A percentile compares a stretch with the other conserved stretches of the same genome.
Evolutionary conservation across 2,113 vertebrate species (phyloP).

Genomic region (Shinisaurus crocodilurus): DNA sequence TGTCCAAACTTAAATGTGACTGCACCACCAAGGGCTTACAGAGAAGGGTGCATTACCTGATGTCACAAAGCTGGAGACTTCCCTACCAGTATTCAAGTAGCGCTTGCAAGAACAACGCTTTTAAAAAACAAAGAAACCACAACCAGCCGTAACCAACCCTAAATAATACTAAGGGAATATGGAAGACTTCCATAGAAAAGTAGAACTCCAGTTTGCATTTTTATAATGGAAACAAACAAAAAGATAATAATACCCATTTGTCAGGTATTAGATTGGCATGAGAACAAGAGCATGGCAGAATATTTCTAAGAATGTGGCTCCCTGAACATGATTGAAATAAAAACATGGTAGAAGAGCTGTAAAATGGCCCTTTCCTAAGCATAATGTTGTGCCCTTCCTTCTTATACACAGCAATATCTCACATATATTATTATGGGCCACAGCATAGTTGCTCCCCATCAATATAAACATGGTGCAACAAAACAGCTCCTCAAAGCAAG

Average conservation of each 20-base stretch:
- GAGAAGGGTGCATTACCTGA: too few relatives aligned
- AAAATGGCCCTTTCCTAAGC: neutral
- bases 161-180: too few relatives aligned
- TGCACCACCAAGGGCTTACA: neutral
- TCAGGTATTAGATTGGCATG: neutral
- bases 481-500: neutral
- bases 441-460: neutral
- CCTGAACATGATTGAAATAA: neutral
- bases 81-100: too few relatives aligned
- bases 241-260: neutral
- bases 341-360: neutral
- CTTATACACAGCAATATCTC: neutral
- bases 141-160: too few relatives aligned
- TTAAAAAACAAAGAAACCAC: too few relatives aligned
- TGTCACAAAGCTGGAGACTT: too few relatives aligned
- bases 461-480: rapidly evolving
- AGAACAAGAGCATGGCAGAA: neutral
- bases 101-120: too few relatives aligned
- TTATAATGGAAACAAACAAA: neutral
- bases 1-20: neutral
- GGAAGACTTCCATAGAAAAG: neutral
- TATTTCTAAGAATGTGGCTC: neutral
- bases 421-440: neutral
- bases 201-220: neutral
- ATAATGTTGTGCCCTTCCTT: neutral